Conservation (phyloP, 2,113 vertebrate genomes). For the Alosa alosa region DNA sequence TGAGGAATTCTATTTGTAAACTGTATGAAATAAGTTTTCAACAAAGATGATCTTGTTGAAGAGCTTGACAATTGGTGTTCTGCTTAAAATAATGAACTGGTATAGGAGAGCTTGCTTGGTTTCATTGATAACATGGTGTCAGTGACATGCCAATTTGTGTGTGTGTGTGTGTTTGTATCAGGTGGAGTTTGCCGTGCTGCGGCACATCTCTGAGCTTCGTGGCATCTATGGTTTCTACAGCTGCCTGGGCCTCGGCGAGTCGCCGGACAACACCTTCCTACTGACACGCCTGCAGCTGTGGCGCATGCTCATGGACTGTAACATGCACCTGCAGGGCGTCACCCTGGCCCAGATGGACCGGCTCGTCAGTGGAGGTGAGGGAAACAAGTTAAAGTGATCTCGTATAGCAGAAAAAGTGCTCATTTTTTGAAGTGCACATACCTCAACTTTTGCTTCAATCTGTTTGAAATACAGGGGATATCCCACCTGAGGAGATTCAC, state of each 20-base stretch:
- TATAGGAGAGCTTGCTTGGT: neutral
- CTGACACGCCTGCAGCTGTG: slow-evolving; percentile 85
- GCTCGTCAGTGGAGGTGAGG: slow-evolving; percentile 66
- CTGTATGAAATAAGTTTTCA: too few relatives aligned
- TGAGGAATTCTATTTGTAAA: too few relatives aligned
- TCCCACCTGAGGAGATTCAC: slow-evolving; percentile 62
- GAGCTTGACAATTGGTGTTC: too few relatives aligned
- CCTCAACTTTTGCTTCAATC: slow-evolving; percentile 5
- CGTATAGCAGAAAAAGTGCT: neutral
- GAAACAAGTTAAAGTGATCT: neutral
- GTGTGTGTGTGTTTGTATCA: slow-evolving; percentile 51
- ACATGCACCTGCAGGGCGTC: slow-evolving; percentile 69
- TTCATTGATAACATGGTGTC: neutral
- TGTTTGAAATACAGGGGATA: slow-evolving; percentile 57
- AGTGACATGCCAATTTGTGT: neutral
- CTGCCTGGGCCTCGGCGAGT: slow-evolving; percentile 68
- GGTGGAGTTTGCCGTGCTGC: slow-evolving; percentile 78
- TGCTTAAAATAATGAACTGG: too few relatives aligned
- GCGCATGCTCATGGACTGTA: slow-evolving; percentile 88
- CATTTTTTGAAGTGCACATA: neutral
- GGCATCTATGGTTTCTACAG: slow-evolving; percentile 85
- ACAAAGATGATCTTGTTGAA: too few relatives aligned
- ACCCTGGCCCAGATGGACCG: slow-evolving; percentile 78
- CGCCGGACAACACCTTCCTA: slow-evolving; percentile 70
- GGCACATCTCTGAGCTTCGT: slow-evolving; percentile 71